A percentile compares a stretch with the other conserved stretches of the same genome.
phyloP scores from a whole-genome alignment of 2,797 vertebrate species.

The Aldrovandia affinis region DNA sequence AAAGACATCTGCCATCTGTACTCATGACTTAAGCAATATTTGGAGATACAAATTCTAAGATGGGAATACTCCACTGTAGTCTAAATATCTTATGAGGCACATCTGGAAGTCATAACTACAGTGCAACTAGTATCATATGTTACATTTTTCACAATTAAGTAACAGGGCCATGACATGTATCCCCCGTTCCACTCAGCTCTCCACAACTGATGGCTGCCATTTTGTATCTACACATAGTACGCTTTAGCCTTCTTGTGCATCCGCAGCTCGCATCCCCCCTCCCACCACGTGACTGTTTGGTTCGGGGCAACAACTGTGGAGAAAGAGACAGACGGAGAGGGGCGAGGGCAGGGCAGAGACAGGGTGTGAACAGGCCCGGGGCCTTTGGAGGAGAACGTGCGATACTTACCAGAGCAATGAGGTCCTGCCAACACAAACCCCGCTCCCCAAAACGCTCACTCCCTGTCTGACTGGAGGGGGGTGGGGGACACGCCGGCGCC shows the following conservation, averaged over 20 bases:
- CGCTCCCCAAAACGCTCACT: conserved; percentile 61
- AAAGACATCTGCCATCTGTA: background rate
- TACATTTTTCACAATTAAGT: background rate
- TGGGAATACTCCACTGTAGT: background rate
- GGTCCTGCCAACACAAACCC: conserved; percentile 74
- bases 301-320: background rate
- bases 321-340: conserved; percentile 14
- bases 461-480: conserved; percentile 66
- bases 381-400: conserved; percentile 46
- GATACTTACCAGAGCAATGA: conserved; percentile 66
- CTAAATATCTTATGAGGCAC: background rate
- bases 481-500: conserved; percentile 78
- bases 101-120: background rate
- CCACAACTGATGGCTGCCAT: background rate
- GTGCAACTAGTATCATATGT: background rate
- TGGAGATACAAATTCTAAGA: background rate
- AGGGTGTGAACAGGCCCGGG: conserved; percentile 37
- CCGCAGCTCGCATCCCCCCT: background rate
- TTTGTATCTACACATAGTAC: background rate
- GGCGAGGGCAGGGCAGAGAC: background rate
- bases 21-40: background rate
- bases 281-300: background rate
- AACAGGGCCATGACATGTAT: background rate
- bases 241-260: background rate
- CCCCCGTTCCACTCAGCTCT: background rate